phyloP scores from a whole-genome alignment of 2,888 invertebrate genomes.

The Dicyrtomina minuta region DNA sequence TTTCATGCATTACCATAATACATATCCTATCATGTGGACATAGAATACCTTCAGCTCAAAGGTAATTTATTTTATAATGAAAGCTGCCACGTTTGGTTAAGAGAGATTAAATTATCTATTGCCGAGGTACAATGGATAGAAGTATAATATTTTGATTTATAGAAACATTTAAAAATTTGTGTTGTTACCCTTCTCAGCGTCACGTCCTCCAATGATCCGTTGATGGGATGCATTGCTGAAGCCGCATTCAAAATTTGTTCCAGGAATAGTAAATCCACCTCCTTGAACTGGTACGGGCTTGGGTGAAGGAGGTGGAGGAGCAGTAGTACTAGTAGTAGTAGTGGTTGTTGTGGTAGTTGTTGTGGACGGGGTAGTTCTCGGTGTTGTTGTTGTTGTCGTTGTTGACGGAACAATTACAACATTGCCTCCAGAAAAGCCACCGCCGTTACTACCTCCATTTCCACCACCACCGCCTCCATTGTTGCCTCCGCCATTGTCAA shows the following conservation, averaged over 20 bases:
- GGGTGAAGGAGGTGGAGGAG: slow-evolving; percentile 36
- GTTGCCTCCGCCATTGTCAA: slow-evolving; percentile 8
- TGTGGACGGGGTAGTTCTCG: slow-evolving; percentile 5
- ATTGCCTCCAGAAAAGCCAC: neutral
- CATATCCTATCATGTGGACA: no score
- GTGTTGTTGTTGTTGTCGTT: neutral
- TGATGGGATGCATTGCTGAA: slow-evolving; percentile 60
- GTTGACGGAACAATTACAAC: slow-evolving; percentile 2
- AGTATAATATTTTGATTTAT: no score
- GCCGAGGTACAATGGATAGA: no score
- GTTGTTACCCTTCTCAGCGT: slow-evolving; percentile 44
- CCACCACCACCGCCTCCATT: neutral
- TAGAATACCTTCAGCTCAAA: no score
- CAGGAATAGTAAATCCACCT: slow-evolving; percentile 11
- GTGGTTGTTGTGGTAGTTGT: slow-evolving; percentile 39
- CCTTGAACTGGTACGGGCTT: neutral
- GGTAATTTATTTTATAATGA: no score
- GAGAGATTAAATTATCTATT: no score
- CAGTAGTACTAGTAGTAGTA: slow-evolving; percentile 29
- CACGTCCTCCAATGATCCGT: slow-evolving; percentile 48
- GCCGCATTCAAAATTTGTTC: slow-evolving; percentile 64
- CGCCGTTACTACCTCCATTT: slow-evolving; percentile 7
- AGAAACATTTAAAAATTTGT: no score
- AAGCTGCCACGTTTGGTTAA: no score
- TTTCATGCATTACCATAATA: no score